Base-by-base conservation (phyloP, 2,797 vertebrate species). In the Pygocentrus nattereri region DNA sequence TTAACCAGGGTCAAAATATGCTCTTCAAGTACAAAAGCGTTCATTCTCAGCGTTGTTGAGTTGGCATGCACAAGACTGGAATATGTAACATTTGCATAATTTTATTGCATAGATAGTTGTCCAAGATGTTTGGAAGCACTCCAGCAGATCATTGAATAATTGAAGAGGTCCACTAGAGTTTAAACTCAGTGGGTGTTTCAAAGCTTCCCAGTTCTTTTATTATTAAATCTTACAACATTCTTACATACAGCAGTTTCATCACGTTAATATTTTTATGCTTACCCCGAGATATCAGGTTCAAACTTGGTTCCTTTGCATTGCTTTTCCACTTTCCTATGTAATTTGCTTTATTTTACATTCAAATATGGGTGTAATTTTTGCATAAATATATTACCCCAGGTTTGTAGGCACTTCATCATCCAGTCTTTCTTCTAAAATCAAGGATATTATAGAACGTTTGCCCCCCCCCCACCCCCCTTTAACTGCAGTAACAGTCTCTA, bases 51-150 rank as follows among this genome's bases (percentile, higher is more conserved):
- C 61, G 18, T 64, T 47, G 61, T 44, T 68, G 30, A 58, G 31
- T 31, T 58, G 71, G 71, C 49, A 25, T 18, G n/a, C 10, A 41
- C 31, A 41, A 79, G 34, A 11, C 38, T 64, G 41, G 21, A 18
- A 61, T 64, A 25, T 80, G 78, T n/a, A 73, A 72, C 31, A 38
- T 50, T 74, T 58, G 31, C 52, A 58, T 74, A 58, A 74, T 58
- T 74, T 65, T 21, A 41, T 72, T n/a, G 16, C 31, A 18, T 3
- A 38, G 49, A 52, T 18, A 61, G 25, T 15, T 34, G 21, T 65
- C 34, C 61, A 23, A 19, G 47, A 54, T 34, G 11, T 59, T 38
- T 80, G 78, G 70, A 73, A 27, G 18, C 47, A 13, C 18, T 34
- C 59, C 69, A 80, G 12, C 10, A 11, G 52, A 44, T n/a, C 50